Conservation (phyloP, 2,797 vertebrate species). For the Dipus sagitta region DNA sequence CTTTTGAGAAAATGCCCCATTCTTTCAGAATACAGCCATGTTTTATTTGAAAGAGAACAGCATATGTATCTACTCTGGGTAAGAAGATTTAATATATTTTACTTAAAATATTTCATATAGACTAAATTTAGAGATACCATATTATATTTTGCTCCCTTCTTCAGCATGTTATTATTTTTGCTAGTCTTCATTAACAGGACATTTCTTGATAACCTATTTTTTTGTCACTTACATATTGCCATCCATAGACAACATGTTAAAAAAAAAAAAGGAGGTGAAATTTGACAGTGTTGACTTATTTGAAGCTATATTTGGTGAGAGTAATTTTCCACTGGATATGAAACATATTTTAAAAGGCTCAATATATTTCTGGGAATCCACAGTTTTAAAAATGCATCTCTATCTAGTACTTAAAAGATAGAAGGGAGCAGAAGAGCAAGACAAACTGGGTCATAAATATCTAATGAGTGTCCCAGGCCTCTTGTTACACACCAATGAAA, state of each 20-base stretch:
- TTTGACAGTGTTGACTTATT: neutral
- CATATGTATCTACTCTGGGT: constrained; percentile 41
- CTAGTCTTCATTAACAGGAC: neutral
- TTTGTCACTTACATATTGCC: neutral
- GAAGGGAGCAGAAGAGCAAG: neutral
- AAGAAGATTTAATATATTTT: constrained; percentile 15
- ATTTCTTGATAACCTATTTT: neutral
- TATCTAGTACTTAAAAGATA: neutral
- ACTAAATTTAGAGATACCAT: neutral
- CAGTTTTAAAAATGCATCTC: constrained; percentile 35
- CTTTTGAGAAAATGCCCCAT: constrained; percentile 29
- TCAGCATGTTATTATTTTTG: neutral
- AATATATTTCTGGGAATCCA: neutral
- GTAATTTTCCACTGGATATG: neutral
- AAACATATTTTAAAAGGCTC: constrained; percentile 26
- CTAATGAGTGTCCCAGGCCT: neutral
- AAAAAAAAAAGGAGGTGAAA: neutral
- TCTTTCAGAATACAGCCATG: constrained; percentile 3
- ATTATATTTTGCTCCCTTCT: neutral
- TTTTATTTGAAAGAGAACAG: constrained; percentile 53
- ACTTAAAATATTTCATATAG: constrained; percentile 37
- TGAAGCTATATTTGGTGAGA: constrained; percentile 1
- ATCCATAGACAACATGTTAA: neutral
- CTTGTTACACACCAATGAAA: neutral
- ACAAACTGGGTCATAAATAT: neutral